Evolutionary conservation across 2,888 invertebrate species (phyloP).

Genomic region (Drosophila engyochracea): DNA sequence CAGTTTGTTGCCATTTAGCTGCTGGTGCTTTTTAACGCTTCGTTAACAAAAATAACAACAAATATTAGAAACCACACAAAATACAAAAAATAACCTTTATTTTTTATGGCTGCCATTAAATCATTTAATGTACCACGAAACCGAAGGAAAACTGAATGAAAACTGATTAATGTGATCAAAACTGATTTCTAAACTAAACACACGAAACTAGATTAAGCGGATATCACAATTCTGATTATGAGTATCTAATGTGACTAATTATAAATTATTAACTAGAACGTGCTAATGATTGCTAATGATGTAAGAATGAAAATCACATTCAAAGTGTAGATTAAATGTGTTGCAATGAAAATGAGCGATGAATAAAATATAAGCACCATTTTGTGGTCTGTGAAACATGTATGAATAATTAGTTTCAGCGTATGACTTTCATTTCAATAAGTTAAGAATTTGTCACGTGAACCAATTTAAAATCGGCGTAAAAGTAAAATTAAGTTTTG

Average conservation of each 20-base stretch:
- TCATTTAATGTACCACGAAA: constrained; percentile 67
- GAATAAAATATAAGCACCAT: neutral
- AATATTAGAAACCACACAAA: constrained; percentile 1
- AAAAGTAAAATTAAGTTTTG: neutral
- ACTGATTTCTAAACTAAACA: constrained; percentile 43
- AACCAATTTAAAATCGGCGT: accelerated
- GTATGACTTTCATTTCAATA: neutral
- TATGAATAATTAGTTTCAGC: too few relatives aligned
- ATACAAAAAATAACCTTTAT: constrained; percentile 34
- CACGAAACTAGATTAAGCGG: constrained; percentile 35
- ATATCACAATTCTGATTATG: constrained; percentile 38
- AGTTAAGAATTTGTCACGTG: neutral
- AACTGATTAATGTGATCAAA: neutral
- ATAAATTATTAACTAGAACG: constrained; percentile 43
- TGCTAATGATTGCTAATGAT: constrained; percentile 5
- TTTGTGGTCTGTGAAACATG: neutral
- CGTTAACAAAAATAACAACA: constrained; percentile 59
- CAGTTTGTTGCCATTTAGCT: constrained; percentile 75
- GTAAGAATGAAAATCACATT: neutral
- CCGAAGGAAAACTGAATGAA: constrained; percentile 1
- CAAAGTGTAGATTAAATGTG: neutral
- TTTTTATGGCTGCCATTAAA: constrained; percentile 53
- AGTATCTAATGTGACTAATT: constrained; percentile 1
- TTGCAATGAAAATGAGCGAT: neutral
- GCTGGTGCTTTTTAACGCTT: constrained; percentile 63